Evolutionary conservation across 2,797 vertebrate genomes (phyloP).

Genomic region (Nannoperca obscura): DNA sequence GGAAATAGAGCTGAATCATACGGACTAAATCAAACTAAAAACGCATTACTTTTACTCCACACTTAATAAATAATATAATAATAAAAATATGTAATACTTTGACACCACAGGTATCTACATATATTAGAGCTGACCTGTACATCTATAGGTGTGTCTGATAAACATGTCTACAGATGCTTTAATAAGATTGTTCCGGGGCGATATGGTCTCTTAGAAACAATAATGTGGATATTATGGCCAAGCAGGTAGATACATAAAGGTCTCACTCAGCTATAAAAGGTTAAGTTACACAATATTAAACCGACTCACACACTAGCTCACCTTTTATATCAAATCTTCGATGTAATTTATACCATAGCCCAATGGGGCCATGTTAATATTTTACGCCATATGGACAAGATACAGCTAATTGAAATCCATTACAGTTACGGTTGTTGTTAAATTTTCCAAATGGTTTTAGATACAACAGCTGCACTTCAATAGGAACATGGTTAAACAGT

Average conservation of each 20-base stretch:
- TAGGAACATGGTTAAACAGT: not conserved
- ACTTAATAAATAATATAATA: too few species aligned
- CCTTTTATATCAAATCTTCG: not conserved
- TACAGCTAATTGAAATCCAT: not conserved
- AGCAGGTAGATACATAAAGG: not conserved
- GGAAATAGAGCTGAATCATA: slow-evolving; percentile 6
- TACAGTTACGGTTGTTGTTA: not conserved
- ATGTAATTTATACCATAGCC: not conserved
- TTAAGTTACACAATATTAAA: not conserved
- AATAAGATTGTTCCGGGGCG: not conserved
- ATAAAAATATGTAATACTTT: not conserved
- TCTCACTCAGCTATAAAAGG: not conserved
- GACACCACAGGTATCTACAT: not conserved
- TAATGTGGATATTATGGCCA: not conserved
- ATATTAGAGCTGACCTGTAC: not conserved
- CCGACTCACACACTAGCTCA: not conserved
- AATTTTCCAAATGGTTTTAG: not conserved
- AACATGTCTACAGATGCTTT: not conserved
- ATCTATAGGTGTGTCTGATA: not conserved
- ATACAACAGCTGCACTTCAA: not conserved
- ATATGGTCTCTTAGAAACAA: not conserved
- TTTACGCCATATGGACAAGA: not conserved
- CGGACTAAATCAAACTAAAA: not conserved
- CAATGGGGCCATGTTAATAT: not conserved
- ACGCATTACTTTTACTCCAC: too few species aligned